Conservation (phyloP, 2,113 vertebrate genomes). For the Calypte anna region DNA sequence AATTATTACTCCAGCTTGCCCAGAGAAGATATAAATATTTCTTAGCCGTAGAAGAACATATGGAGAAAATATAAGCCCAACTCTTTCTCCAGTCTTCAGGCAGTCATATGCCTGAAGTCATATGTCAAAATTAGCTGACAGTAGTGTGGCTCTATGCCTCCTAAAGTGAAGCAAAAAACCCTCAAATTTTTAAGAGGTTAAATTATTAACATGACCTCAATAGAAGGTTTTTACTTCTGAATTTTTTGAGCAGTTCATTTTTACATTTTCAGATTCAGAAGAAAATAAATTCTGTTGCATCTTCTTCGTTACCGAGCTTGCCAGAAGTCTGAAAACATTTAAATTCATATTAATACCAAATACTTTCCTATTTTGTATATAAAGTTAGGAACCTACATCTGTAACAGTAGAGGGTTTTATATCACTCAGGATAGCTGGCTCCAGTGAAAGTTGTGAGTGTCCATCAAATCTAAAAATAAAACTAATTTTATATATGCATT, state of each 20-base stretch:
- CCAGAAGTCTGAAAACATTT: not conserved
- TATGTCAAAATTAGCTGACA: not conserved
- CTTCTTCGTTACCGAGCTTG: not conserved
- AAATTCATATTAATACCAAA: not conserved
- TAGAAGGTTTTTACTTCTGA: not conserved
- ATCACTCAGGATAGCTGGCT: not conserved
- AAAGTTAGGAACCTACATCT: not conserved
- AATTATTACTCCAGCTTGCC: not conserved
- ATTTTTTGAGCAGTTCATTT: not conserved
- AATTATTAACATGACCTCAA: not conserved
- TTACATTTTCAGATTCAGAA: not conserved
- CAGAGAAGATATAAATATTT: not conserved
- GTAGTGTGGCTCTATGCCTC: not conserved
- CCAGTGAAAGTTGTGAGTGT: not conserved
- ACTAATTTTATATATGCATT: not conserved
- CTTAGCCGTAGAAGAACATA: not conserved
- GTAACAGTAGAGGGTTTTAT: not conserved
- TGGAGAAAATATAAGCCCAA: not conserved
- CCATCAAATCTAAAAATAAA: not conserved
- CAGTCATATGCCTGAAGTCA: not conserved
- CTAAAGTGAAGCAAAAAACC: fast-evolving
- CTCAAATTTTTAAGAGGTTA: not conserved
- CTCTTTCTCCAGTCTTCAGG: not conserved
- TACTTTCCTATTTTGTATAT: not conserved
- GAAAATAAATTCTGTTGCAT: not conserved